These are phyloP conservation scores for Podilymbus podiceps DNA, from an alignment of 2,113 vertebrate genomes.

Conservation along the genomic window DNA sequence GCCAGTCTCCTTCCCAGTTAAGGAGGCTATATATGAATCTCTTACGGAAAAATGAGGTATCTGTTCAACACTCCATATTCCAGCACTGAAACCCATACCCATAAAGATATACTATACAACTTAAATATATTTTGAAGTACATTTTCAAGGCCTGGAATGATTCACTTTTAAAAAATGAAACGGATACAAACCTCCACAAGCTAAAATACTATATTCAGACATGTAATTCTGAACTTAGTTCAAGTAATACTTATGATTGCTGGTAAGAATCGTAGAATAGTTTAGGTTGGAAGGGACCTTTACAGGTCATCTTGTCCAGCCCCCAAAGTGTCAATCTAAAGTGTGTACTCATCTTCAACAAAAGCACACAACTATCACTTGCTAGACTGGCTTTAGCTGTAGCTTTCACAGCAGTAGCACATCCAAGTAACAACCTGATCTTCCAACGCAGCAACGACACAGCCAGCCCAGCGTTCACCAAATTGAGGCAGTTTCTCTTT, in stretches of 20 bases:
- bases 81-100: not conserved
- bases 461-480: not conserved
- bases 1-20: not conserved
- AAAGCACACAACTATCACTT: not conserved
- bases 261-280: not conserved
- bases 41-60: not conserved
- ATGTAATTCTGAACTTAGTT: not conserved
- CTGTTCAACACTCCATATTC: not conserved
- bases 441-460: not conserved
- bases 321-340: not conserved
- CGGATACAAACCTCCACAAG: not conserved
- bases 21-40: not conserved
- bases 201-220: not conserved
- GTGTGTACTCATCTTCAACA: accelerated
- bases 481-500: not conserved
- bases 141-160: not conserved
- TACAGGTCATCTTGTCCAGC: no score
- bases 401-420: not conserved
- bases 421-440: not conserved
- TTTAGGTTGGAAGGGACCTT: no score
- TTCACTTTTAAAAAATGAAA: not conserved
- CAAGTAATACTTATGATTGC: not conserved
- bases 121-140: not conserved
- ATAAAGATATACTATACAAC: not conserved
- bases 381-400: not conserved